These are phyloP conservation scores for Sphinx pinastri DNA, from an alignment of 2,888 invertebrate genomes.

Conservation along the genomic window DNA sequence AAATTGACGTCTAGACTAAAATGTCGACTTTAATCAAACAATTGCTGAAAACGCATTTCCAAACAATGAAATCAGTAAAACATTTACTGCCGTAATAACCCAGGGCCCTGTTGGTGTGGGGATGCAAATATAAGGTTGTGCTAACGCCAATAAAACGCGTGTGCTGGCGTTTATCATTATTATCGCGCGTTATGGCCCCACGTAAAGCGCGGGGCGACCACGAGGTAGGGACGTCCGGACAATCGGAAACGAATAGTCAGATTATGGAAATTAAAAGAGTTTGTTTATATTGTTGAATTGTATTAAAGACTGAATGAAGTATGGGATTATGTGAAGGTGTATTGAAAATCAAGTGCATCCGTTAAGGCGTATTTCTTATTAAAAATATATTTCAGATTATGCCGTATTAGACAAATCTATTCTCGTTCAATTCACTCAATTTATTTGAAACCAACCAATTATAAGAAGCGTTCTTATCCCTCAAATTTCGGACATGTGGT, in stretches of 20 bases:
- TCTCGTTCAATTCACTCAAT: no score
- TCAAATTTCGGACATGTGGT: not conserved
- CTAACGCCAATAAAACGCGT: conserved; percentile 11
- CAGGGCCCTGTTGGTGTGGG: not conserved
- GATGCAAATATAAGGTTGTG: conserved; percentile 23
- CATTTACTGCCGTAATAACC: conserved; percentile 21
- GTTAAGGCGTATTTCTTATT: no score
- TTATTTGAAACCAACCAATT: no score
- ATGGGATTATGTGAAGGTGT: not conserved
- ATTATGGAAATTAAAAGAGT: conserved; percentile 20
- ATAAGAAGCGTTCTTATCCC: not conserved
- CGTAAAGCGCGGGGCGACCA: conserved; percentile 8
- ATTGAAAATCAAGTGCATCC: no score
- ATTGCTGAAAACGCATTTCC: not conserved
- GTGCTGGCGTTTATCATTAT: conserved; percentile 2
- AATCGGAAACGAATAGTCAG: conserved; percentile 9
- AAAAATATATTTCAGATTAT: not conserved
- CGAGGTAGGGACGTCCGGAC: not conserved
- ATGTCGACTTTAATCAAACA: not conserved
- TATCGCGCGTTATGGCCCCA: conserved; percentile 21
- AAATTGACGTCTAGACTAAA: not conserved
- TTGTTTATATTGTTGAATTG: conserved; percentile 13
- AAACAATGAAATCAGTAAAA: conserved; percentile 14
- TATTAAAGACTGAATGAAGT: not conserved
- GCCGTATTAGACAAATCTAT: no score